Evolutionary conservation across 2,888 invertebrate species (phyloP).

Genomic region (Brachypterus glaber): DNA sequence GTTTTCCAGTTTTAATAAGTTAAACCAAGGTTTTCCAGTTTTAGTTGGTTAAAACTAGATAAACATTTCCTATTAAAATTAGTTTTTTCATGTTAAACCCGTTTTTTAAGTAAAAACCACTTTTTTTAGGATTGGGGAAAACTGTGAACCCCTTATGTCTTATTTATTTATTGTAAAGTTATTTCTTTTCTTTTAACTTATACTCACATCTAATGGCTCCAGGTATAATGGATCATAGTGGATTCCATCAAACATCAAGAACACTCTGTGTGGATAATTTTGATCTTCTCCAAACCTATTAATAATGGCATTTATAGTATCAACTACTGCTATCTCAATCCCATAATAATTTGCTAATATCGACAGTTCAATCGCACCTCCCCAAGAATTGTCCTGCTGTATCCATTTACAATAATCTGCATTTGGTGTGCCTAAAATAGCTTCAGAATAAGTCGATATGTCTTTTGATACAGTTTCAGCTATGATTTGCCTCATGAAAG

Average conservation of each 20-base stretch:
- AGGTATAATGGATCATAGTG: slow-evolving; percentile 92
- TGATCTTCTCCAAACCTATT: slow-evolving; percentile 91
- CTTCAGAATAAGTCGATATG: slow-evolving; percentile 70
- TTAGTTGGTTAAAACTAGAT: no score
- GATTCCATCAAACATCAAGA: slow-evolving; percentile 88
- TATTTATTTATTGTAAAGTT: no score
- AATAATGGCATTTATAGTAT: slow-evolving; percentile 81
- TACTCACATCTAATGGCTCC: slow-evolving; percentile 67
- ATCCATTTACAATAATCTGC: slow-evolving; percentile 87
- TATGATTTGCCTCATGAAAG: slow-evolving; percentile 76
- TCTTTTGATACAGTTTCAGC: slow-evolving; percentile 74
- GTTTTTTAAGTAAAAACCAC: no score
- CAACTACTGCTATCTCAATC: slow-evolving; percentile 87
- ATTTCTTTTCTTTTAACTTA: no score
- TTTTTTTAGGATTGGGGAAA: no score
- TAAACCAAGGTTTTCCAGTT: no score
- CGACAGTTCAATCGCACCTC: slow-evolving; percentile 90
- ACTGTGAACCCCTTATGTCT: no score
- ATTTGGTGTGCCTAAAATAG: slow-evolving; percentile 72
- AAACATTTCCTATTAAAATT: no score
- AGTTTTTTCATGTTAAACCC: no score
- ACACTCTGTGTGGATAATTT: slow-evolving; percentile 71
- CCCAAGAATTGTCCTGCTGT: slow-evolving; percentile 80
- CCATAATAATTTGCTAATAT: slow-evolving; percentile 80
- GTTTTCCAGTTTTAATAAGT: no score